Percentiles rank a stretch among this genome's conserved stretches.
Evolutionary conservation across 1,140 invertebrate genomes (phyloP).

Genomic region (Potamilus streckersoni): DNA sequence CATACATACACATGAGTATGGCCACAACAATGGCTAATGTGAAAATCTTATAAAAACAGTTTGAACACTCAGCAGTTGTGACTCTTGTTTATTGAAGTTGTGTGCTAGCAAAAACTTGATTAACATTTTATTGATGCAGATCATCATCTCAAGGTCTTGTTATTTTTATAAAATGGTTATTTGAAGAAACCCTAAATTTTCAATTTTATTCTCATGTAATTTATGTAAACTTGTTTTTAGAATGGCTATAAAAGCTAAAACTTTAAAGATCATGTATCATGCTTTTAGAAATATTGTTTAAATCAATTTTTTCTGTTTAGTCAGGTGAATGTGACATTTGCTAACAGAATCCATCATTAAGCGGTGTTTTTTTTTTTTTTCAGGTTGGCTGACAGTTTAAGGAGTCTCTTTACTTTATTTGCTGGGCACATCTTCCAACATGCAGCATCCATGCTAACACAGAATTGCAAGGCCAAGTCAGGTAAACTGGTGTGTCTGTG

Average conservation of each 20-base stretch:
- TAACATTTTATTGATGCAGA: too few species aligned
- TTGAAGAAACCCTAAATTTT: too few species aligned
- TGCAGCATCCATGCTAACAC: slow-evolving; percentile 76
- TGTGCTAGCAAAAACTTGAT: too few species aligned
- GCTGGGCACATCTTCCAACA: slow-evolving; percentile 87
- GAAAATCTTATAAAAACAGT: too few species aligned
- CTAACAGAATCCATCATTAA: background rate
- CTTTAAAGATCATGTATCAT: background rate
- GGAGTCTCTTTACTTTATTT: slow-evolving; percentile 90
- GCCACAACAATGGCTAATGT: too few species aligned
- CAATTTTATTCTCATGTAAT: background rate
- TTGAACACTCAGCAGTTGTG: too few species aligned
- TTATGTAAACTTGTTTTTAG: background rate
- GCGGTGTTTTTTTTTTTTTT: slow-evolving; percentile 71
- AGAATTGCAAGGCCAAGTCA: slow-evolving; percentile 60
- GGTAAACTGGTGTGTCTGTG: slow-evolving; percentile 22
- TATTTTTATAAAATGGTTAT: too few species aligned
- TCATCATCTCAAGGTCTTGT: too few species aligned
- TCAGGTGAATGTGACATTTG: background rate
- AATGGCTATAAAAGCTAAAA: background rate
- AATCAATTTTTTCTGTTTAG: background rate
- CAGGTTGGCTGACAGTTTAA: slow-evolving; percentile 83
- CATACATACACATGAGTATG: too few species aligned
- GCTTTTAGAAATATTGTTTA: background rate
- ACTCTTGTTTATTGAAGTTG: too few species aligned